A percentile compares a stretch with the other conserved stretches of the same genome.
Evolutionary conservation across 1,140 invertebrate genomes (phyloP).

Genomic region (Phocides pigmalion): DNA sequence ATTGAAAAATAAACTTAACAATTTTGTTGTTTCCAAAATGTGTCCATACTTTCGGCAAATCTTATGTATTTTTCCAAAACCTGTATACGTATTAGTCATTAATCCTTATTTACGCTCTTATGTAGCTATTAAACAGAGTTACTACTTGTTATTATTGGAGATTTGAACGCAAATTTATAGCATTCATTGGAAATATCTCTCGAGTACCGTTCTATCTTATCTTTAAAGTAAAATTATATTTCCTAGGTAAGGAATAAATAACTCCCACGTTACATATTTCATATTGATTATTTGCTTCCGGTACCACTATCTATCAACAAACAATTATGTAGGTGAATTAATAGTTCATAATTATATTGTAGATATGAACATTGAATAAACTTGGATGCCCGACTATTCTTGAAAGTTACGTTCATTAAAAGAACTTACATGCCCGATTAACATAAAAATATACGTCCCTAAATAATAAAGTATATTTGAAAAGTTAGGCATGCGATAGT

Average conservation of each 20-base stretch:
- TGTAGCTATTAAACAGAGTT: not conserved
- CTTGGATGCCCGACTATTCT: not conserved
- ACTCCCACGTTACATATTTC: slow-evolving; percentile 42
- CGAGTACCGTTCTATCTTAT: slow-evolving; percentile 11
- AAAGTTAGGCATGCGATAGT: too few relatives aligned
- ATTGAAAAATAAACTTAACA: too few relatives aligned
- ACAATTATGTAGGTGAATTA: slow-evolving; percentile 26
- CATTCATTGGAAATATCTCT: slow-evolving; percentile 8
- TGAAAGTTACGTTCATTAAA: too few relatives aligned
- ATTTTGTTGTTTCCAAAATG: too few relatives aligned
- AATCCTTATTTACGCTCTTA: not conserved
- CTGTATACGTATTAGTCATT: not conserved
- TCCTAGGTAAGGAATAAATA: slow-evolving; percentile 17
- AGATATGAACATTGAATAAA: not conserved
- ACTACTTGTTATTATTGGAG: not conserved
- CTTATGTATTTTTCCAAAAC: too few relatives aligned
- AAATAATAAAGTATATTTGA: too few relatives aligned
- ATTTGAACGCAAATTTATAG: slow-evolving; percentile 12
- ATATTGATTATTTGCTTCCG: slow-evolving; percentile 34
- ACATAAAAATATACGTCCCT: too few relatives aligned
- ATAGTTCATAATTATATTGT: slow-evolving; percentile 7
- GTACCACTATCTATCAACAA: slow-evolving; percentile 11
- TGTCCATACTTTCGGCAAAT: too few relatives aligned
- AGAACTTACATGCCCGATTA: too few relatives aligned
- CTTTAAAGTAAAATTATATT: slow-evolving; percentile 19